Percentiles rank a stretch among this genome's conserved stretches.
phyloP scores from a whole-genome alignment of 2,797 vertebrate species.

The Todus mexicanus region DNA sequence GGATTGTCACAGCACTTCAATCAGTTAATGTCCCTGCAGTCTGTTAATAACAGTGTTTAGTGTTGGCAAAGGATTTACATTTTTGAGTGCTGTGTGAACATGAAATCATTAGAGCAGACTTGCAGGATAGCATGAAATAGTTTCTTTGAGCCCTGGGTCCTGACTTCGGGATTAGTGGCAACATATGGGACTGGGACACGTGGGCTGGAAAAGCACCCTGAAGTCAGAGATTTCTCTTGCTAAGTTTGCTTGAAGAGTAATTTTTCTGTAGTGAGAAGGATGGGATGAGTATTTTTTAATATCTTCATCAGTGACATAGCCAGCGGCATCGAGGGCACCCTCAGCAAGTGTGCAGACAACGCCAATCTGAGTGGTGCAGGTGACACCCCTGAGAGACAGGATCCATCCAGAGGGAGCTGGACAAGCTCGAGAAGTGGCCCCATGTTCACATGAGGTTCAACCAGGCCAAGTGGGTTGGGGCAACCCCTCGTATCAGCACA shows the following conservation, averaged over 20 bases:
- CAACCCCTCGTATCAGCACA: not conserved
- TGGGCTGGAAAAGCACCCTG: not conserved
- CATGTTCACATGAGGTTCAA: not conserved
- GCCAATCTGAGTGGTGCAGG: not conserved
- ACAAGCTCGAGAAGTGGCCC: not conserved
- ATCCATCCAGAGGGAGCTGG: not conserved
- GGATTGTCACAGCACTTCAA: not conserved
- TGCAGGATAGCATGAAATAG: not conserved
- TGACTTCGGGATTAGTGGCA: not conserved
- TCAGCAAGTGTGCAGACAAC: not conserved
- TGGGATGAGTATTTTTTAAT: not conserved
- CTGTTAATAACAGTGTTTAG: constrained; percentile 7
- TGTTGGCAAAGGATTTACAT: not conserved
- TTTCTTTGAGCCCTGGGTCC: not conserved
- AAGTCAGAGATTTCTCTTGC: not conserved
- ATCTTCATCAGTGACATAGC: not conserved
- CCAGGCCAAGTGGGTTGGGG: not conserved
- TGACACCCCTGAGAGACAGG: fast-evolving
- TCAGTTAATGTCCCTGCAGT: not conserved
- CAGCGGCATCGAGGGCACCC: not conserved
- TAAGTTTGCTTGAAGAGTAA: not conserved
- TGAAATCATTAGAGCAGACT: not conserved
- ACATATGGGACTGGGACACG: not conserved
- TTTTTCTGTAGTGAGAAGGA: not conserved
- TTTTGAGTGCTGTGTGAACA: not conserved